phyloP scores from a whole-genome alignment of 2,888 invertebrate species.

The Danaus chrysippus region DNA sequence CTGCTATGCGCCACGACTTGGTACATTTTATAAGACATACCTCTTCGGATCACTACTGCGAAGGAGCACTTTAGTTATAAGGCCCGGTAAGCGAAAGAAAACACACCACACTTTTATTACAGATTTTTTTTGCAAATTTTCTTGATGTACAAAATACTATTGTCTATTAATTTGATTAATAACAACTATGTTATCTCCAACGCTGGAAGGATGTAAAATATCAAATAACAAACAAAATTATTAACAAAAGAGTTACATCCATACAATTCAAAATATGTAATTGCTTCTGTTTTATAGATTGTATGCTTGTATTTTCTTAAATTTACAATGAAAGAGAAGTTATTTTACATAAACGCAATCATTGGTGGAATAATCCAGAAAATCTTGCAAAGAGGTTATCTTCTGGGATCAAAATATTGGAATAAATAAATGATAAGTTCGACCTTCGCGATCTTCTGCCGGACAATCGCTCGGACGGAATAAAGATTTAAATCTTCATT shows the following conservation, averaged over 20 bases:
- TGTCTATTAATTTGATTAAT: no score
- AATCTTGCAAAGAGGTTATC: background rate
- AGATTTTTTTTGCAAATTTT: no score
- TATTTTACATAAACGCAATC: no score
- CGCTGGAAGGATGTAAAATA: no score
- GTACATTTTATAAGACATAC: constrained; percentile 87
- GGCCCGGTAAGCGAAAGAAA: constrained; percentile 24
- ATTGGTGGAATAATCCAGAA: background rate
- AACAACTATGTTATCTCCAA: no score
- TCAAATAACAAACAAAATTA: no score
- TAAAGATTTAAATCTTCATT: background rate
- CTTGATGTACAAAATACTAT: no score
- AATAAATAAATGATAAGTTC: constrained; percentile 2
- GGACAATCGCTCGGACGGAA: background rate
- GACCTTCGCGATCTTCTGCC: background rate
- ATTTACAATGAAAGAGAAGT: no score
- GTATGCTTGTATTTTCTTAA: no score
- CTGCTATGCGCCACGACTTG: constrained; percentile 88
- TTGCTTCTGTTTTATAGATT: no score
- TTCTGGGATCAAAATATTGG: background rate
- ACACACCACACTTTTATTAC: background rate
- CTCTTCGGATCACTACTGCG: constrained; percentile 88
- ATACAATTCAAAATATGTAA: no score
- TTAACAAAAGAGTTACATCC: no score
- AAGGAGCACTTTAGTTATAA: constrained; percentile 75